phyloP scores from a whole-genome alignment of 1,140 invertebrate genomes.

The Sarcophaga peregrina region DNA sequence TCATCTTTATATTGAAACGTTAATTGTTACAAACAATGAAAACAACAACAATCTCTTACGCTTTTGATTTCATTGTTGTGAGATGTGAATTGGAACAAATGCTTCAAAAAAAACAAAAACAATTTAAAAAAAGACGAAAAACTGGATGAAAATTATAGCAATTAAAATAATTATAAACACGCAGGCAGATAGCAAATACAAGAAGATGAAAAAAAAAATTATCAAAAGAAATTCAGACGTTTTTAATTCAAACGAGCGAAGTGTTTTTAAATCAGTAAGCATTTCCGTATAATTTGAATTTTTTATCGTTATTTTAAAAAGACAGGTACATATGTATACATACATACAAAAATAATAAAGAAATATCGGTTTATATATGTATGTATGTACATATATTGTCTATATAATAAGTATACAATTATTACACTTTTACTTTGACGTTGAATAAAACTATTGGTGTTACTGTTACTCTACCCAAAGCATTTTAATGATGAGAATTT shows the following conservation, averaged over 20 bases:
- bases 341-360: too few species aligned
- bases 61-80: constrained; percentile 5
- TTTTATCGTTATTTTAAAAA: neutral
- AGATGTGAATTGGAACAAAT: constrained; percentile 37
- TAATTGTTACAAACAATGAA: constrained; percentile 37
- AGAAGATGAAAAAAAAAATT: neutral
- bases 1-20: constrained; percentile 31
- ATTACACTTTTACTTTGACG: constrained; percentile 10
- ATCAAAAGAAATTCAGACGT: neutral
- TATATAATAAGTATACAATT: neutral
- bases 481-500: neutral
- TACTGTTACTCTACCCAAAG: neutral
- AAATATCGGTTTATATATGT: too few species aligned
- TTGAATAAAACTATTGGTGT: neutral
- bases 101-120: neutral
- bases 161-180: constrained; percentile 41
- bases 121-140: neutral
- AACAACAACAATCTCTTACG: constrained; percentile 24
- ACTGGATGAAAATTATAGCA: constrained; percentile 21
- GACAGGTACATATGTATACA: neutral
- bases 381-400: neutral
- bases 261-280: constrained; percentile 5
- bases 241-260: neutral
- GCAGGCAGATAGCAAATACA: constrained; percentile 7
- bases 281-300: constrained; percentile 22